Evolutionary conservation across 2,888 invertebrate genomes (phyloP).

Genomic region (Coelinius sp.): DNA sequence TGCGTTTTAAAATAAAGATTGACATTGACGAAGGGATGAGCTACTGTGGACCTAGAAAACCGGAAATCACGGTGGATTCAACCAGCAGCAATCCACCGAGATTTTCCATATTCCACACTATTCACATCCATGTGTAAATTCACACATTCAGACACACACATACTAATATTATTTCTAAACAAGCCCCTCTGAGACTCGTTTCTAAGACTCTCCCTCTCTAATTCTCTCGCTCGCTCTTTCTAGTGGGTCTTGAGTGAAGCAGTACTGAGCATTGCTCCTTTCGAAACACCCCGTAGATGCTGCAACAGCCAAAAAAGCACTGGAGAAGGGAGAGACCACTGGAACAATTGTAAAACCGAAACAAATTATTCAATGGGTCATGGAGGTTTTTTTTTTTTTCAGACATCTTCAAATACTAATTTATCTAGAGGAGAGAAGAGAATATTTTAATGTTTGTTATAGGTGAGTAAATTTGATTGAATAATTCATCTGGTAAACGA

Average conservation of each 20-base stretch:
- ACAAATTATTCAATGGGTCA: constrained; percentile 44
- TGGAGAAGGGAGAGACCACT: constrained; percentile 41
- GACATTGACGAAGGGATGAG: constrained; percentile 17
- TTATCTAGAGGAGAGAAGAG: neutral
- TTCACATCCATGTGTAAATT: neutral
- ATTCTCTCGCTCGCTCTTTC: constrained; percentile 2
- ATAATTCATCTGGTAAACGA: too few relatives aligned
- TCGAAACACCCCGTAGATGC: constrained; percentile 53
- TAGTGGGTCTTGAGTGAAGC: neutral
- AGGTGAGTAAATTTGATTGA: too few relatives aligned
- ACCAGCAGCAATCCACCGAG: constrained; percentile 40
- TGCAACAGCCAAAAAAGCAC: constrained; percentile 40
- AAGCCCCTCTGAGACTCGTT: constrained; percentile 41
- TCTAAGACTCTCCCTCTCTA: constrained; percentile 12
- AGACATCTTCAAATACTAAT: neutral
- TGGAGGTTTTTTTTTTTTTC: constrained; percentile 22
- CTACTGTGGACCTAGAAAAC: constrained; percentile 59
- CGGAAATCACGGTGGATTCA: constrained; percentile 61
- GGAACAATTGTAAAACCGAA: constrained; percentile 49
- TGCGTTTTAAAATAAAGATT: constrained; percentile 22
- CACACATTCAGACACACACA: constrained; percentile 4
- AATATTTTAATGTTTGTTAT: neutral
- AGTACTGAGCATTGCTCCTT: constrained; percentile 27
- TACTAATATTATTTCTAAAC: constrained; percentile 25
- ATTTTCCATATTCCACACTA: constrained; percentile 40